Evolutionary conservation across 2,888 invertebrate genomes (phyloP).

Genomic region (Clitarchus hookeri): DNA sequence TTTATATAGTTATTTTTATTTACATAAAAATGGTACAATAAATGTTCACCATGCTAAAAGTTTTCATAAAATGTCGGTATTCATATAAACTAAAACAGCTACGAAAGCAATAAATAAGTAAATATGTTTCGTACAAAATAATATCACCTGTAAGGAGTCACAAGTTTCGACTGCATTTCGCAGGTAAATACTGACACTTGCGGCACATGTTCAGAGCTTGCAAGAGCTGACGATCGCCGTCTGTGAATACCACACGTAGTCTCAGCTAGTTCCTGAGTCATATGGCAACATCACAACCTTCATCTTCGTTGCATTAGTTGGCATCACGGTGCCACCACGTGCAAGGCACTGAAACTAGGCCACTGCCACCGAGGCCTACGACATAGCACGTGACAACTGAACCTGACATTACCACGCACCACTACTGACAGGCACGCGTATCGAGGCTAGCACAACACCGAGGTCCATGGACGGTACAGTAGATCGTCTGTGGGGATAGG

Average conservation of each 20-base stretch:
- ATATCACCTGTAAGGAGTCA: not conserved
- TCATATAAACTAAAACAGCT: not conserved
- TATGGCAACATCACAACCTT: not conserved
- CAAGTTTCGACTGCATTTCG: not conserved
- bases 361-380: too few species aligned
- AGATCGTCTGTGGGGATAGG: too few species aligned
- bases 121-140: not conserved
- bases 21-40: not conserved
- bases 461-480: too few species aligned
- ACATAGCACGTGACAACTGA: too few species aligned
- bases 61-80: not conserved
- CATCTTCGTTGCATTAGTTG: not conserved
- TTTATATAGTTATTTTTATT: not conserved
- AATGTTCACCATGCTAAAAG: too few species aligned
- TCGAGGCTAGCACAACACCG: too few species aligned
- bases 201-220: not conserved
- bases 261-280: not conserved
- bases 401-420: too few species aligned
- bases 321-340: not conserved
- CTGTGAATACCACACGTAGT: not conserved
- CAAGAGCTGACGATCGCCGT: not conserved
- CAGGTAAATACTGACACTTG: not conserved
- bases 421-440: too few species aligned
- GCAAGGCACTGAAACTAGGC: too few species aligned
- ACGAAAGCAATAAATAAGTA: not conserved